A percentile compares a stretch with the other conserved stretches of the same genome.
phyloP scores from a whole-genome alignment of 53 echinoderm and acorn worm species.

The Stichopus horrens region DNA sequence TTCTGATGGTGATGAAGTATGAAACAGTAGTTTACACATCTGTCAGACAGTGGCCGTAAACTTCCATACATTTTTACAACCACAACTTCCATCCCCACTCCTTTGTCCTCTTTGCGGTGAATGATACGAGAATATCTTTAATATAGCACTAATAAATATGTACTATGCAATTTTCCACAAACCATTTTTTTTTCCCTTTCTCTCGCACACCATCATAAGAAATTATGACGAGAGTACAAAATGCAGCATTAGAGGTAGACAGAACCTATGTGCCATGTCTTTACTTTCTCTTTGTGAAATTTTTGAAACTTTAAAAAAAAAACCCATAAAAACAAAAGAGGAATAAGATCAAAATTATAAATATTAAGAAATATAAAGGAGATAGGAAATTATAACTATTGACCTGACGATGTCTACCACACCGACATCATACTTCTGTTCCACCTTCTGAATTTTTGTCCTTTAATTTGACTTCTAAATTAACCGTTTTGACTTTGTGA shows the following conservation, averaged over 20 bases:
- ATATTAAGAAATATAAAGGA: slow-evolving; percentile 14
- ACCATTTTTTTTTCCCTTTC: too few relatives aligned
- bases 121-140: too few relatives aligned
- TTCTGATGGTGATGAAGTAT: too few relatives aligned
- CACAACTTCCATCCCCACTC: too few relatives aligned
- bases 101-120: too few relatives aligned
- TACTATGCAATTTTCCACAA: too few relatives aligned
- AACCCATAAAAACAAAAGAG: not conserved
- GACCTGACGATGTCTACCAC: not conserved
- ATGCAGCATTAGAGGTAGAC: slow-evolving; percentile 45
- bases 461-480: slow-evolving; percentile 82
- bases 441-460: slow-evolving; percentile 63
- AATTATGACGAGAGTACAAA: not conserved
- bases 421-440: slow-evolving; percentile 89
- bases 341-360: not conserved
- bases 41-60: too few relatives aligned
- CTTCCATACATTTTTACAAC: too few relatives aligned
- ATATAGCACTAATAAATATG: too few relatives aligned
- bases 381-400: not conserved
- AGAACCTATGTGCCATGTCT: slow-evolving; percentile 18
- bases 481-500: slow-evolving; percentile 88
- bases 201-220: too few relatives aligned
- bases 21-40: too few relatives aligned
- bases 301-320: not conserved
- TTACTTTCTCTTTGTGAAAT: not conserved